Base-by-base conservation (phyloP, 2,888 invertebrate genomes). In the Platycnemis pennipes region DNA sequence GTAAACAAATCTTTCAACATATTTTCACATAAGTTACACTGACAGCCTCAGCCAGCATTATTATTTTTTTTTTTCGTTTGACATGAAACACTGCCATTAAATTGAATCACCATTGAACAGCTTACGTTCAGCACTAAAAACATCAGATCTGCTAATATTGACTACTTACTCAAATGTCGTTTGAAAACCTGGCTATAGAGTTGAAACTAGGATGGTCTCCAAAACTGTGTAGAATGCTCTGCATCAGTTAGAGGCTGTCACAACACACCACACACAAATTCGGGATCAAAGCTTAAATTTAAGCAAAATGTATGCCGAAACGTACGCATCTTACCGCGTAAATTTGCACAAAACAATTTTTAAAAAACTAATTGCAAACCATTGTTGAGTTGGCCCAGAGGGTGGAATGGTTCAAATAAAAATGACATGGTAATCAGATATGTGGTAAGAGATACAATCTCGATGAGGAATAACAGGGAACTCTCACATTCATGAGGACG, bases 401-500 rank as follows among this genome's bases (percentile, higher is more conserved):
- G 91, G 63, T 91, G 22, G 44, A 45, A 91, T n/a, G 26, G 77
- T 37, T 37, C 5, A 37, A 77, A 77, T 16, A 37, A 77, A 91
- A 44, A 45, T 45, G 45, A 91, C 42, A 44, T n/a, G 45, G 44
- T 63, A 91, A 44, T n/a, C 63, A 63, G 91, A 91, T 91, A 91
- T 91, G 91, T 91, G 91, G 91, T 69, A 42, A 63, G 56, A 91
- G 91, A 91, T 63, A 53, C 56, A 42, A 53, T 91, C 63, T 91
- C 91, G 13, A 53, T 26, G 26, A 44, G 56, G 91, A 63, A 91
- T 91, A n/a, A 69, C 44, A n/a, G 44, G 91, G 91, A 63, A 56
- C 2, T 91, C 91, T 91, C 53, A 87, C 87, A 56, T 91, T 91
- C 42, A 91, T 56, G 87, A 91, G 91, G 91, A 91, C 91, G 91